These are phyloP conservation scores for Platycercus adscitus DNA, from an alignment of 2,113 vertebrate species.

Conservation along the genomic window DNA sequence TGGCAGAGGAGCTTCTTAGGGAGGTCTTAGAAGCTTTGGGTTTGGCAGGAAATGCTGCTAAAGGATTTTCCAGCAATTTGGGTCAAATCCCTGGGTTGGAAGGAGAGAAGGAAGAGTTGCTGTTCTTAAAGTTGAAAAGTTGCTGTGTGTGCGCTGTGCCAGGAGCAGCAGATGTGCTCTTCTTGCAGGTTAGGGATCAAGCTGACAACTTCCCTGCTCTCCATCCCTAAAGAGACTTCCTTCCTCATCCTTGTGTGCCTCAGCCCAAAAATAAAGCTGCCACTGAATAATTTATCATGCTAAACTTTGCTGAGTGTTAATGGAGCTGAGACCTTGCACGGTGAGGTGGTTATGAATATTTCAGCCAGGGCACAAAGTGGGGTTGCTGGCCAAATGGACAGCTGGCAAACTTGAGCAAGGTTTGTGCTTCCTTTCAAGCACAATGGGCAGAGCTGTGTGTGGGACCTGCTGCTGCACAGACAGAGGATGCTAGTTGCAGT, in stretches of 20 bases:
- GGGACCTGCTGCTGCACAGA: not conserved
- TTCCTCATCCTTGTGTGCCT: not conserved
- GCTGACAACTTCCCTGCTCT: not conserved
- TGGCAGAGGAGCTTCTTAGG: not conserved
- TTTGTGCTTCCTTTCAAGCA: not conserved
- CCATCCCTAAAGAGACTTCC: not conserved
- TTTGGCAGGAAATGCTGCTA: not conserved
- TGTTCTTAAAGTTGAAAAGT: not conserved
- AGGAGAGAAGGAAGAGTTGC: not conserved
- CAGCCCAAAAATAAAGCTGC: conserved; percentile 47
- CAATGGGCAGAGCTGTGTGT: not conserved
- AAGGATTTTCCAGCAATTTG: not conserved
- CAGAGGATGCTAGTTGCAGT: not conserved
- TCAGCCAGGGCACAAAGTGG: not conserved
- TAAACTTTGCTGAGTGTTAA: conserved; percentile 54
- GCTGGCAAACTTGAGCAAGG: not conserved
- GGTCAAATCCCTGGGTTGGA: not conserved
- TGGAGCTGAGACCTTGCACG: not conserved
- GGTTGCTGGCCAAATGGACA: not conserved
- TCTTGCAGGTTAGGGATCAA: not conserved
- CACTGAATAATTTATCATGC: conserved; percentile 39
- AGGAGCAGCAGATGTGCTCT: not conserved
- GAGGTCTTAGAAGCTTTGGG: not conserved
- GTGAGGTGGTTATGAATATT: conserved; percentile 43
- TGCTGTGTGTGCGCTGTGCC: not conserved